Evolutionary conservation across 2,113 vertebrate genomes (phyloP).

Genomic region (Trematocara zebra): DNA sequence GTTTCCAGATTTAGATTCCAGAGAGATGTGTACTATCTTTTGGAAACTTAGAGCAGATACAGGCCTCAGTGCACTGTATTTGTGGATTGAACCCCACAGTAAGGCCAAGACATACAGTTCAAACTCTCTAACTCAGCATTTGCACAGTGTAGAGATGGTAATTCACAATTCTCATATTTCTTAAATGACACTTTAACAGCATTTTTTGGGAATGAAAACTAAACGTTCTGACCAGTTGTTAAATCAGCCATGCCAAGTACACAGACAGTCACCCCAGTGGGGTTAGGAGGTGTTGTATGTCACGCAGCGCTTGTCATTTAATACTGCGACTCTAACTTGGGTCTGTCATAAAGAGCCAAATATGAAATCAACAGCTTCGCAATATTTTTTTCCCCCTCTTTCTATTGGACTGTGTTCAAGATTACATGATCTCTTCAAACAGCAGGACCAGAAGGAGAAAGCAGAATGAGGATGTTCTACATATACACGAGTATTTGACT

Average conservation of each 20-base stretch:
- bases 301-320: neutral
- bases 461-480: neutral
- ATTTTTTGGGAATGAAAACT: conserved; percentile 1
- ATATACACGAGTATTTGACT: neutral
- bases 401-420: neutral
- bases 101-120: neutral
- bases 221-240: neutral
- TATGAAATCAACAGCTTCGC: neutral
- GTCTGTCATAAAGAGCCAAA: neutral
- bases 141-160: neutral
- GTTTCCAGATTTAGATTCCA: conserved; percentile 28
- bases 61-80: neutral
- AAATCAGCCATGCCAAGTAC: neutral
- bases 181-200: conserved; percentile 12
- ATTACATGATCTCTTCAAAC: neutral
- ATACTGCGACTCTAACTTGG: neutral
- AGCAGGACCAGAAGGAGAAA: neutral
- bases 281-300: neutral
- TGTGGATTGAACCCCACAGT: neutral
- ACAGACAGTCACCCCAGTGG: neutral
- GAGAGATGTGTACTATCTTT: neutral
- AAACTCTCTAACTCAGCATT: neutral
- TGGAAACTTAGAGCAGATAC: neutral
- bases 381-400: neutral
- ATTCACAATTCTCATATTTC: neutral